Evolutionary conservation across 2,797 vertebrate species (phyloP).

Genomic region (Gobio occitaniae): DNA sequence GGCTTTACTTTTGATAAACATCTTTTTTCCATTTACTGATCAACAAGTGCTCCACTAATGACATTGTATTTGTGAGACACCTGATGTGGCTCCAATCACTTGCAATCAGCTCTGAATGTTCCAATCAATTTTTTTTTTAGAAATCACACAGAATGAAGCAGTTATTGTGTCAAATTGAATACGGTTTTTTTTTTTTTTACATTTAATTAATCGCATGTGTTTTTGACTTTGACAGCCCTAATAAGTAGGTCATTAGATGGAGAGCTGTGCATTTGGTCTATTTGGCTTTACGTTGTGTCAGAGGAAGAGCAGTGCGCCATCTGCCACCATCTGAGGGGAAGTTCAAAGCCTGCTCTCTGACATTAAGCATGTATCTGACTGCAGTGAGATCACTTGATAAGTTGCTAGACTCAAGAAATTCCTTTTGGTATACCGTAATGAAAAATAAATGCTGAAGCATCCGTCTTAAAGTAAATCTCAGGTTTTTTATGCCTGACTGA

Average conservation of each 20-base stretch:
- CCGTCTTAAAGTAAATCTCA: conserved; percentile 29
- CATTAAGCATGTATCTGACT: not conserved
- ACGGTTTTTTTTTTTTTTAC: not conserved
- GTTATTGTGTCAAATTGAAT: conserved; percentile 3
- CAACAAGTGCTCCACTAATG: not conserved
- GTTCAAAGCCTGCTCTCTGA: conserved; percentile 5
- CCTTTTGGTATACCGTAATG: conserved; percentile 27
- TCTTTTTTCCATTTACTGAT: not conserved
- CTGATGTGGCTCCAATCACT: not conserved
- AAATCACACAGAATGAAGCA: conserved; percentile 8
- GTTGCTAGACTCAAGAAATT: conserved; percentile 3
- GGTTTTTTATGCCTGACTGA: conserved; percentile 3
- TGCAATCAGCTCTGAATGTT: conserved; percentile 13
- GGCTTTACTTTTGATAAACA: not conserved
- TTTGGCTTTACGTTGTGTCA: not conserved
- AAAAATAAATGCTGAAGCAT: conserved; percentile 30
- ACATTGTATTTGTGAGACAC: not conserved
- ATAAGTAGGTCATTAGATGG: conserved; percentile 25
- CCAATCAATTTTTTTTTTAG: not conserved
- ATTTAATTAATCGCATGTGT: not conserved
- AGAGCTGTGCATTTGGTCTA: conserved; percentile 10
- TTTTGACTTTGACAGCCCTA: conserved; percentile 16
- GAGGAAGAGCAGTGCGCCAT: not conserved
- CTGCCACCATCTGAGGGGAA: conserved; percentile 6
- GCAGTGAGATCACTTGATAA: conserved; percentile 2